Evolutionary conservation across 2,888 invertebrate genomes (phyloP).

Genomic region (Ernsta delagoae): DNA sequence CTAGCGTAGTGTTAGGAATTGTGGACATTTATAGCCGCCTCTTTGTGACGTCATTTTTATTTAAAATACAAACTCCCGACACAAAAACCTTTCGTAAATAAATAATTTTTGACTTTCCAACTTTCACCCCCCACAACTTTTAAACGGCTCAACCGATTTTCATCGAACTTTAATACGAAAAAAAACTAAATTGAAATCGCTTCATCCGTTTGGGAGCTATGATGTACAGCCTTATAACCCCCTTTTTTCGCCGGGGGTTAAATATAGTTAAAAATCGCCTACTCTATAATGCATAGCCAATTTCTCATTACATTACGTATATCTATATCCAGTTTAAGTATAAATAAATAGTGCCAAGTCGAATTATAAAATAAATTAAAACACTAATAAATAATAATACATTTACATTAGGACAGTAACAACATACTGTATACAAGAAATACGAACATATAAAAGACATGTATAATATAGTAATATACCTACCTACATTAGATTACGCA

Average conservation of each 20-base stretch:
- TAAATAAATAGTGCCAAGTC: background rate
- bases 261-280: background rate
- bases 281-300: background rate
- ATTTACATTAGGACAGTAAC: background rate
- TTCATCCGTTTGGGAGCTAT: too few relatives aligned
- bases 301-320: too few relatives aligned
- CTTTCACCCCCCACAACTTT: too few relatives aligned
- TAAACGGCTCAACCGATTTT: too few relatives aligned
- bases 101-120: too few relatives aligned
- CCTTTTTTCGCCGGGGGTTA: too few relatives aligned
- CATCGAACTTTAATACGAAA: too few relatives aligned
- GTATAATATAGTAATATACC: background rate
- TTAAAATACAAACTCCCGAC: too few relatives aligned
- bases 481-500: background rate
- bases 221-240: too few relatives aligned
- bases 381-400: background rate
- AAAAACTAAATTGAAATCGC: too few relatives aligned
- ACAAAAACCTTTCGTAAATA: too few relatives aligned
- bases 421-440: background rate
- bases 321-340: background rate
- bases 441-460: background rate
- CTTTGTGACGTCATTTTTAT: background rate
- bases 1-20: slow-evolving; percentile 3
- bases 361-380: background rate
- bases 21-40: background rate